phyloP scores from a whole-genome alignment of 2,888 invertebrate species.

The Acanthoscelides obtectus region DNA sequence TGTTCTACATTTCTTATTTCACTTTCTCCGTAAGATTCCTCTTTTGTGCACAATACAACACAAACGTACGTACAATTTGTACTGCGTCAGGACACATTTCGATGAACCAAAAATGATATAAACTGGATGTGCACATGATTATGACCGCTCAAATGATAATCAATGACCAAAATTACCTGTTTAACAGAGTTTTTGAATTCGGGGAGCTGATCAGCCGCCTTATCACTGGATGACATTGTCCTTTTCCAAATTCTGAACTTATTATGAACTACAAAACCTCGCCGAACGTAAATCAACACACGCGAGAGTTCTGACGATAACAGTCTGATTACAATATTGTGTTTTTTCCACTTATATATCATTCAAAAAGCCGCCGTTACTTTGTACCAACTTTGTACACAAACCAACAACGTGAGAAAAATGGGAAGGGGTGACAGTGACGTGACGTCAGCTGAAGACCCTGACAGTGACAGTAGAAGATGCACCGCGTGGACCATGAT shows the following conservation, averaged over 20 bases:
- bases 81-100: too few species aligned
- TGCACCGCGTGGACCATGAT: too few species aligned
- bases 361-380: neutral
- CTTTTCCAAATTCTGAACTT: neutral
- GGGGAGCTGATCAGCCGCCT: conserved; percentile 11
- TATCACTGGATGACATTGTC: conserved; percentile 13
- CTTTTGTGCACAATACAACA: too few species aligned
- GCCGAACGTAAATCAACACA: neutral
- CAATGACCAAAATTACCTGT: too few species aligned
- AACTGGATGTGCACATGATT: too few species aligned
- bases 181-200: conserved; percentile 10
- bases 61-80: too few species aligned
- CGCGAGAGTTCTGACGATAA: neutral
- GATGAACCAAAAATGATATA: too few species aligned
- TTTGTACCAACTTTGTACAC: neutral
- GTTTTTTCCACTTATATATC: neutral
- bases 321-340: neutral
- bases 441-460: too few species aligned
- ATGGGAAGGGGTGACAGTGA: neutral
- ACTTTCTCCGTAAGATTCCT: too few species aligned
- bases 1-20: too few species aligned
- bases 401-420: neutral
- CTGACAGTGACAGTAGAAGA: too few species aligned
- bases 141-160: too few species aligned
- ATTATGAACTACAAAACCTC: neutral